These are phyloP conservation scores for Chromis chromis DNA, from an alignment of 2,797 vertebrate genomes.

Conservation along the genomic window DNA sequence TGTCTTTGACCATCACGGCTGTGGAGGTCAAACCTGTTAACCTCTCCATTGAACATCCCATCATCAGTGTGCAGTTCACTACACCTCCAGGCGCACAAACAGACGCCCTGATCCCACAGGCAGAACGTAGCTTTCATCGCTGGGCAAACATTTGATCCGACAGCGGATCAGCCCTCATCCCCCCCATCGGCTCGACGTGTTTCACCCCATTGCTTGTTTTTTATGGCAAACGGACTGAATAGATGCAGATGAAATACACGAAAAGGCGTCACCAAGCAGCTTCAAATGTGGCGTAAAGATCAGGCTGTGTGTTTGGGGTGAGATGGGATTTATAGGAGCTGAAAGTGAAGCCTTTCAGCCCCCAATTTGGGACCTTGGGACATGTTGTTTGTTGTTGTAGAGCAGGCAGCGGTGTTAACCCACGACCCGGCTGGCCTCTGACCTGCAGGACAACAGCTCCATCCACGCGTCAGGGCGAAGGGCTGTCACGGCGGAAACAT, in stretches of 20 bases:
- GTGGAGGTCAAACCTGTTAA: constrained; percentile 82
- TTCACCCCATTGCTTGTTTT: constrained; percentile 45
- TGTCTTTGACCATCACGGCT: constrained; percentile 49
- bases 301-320: constrained; percentile 38
- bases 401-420: constrained; percentile 79
- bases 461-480: constrained; percentile 79
- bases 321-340: constrained; percentile 54
- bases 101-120: constrained; percentile 65
- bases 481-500: constrained; percentile 72
- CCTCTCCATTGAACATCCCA: constrained; percentile 75
- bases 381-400: constrained; percentile 77
- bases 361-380: constrained; percentile 49
- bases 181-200: constrained; percentile 36
- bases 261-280: background rate
- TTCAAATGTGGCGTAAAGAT: constrained; percentile 14
- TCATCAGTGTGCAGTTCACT: constrained; percentile 56
- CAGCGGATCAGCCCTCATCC: constrained; percentile 47
- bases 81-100: constrained; percentile 67
- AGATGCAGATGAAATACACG: background rate
- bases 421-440: constrained; percentile 74
- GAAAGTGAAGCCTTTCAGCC: constrained; percentile 47
- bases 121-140: constrained; percentile 75
- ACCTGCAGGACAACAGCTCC: constrained; percentile 69
- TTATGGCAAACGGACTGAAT: constrained; percentile 24
- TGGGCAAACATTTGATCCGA: constrained; percentile 65